phyloP scores from a whole-genome alignment of 1,140 invertebrate genomes.

The Cotesia vestalis region DNA sequence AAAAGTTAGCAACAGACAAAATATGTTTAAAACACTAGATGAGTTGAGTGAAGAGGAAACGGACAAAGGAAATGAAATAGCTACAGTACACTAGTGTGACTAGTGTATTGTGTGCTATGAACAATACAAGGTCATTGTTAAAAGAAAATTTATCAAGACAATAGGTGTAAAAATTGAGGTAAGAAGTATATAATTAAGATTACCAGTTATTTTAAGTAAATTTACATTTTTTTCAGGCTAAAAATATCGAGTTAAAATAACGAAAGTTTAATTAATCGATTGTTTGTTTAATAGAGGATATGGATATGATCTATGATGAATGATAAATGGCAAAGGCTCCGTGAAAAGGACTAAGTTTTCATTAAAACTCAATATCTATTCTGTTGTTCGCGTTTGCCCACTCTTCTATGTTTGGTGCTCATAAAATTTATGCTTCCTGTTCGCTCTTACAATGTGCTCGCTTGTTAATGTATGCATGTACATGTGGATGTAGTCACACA shows the following conservation, averaged over 20 bases:
- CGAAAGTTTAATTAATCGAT: no score
- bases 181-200: no score
- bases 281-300: no score
- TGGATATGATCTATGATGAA: no score
- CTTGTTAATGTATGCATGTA: slow-evolving; percentile 19
- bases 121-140: slow-evolving; percentile 15
- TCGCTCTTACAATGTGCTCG: slow-evolving; percentile 43
- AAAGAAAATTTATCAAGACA: slow-evolving; percentile 8
- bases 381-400: slow-evolving; percentile 1
- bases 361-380: not conserved
- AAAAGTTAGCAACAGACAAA: no score
- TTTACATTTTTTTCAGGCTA: no score
- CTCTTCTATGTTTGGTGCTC: slow-evolving; percentile 57
- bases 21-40: not conserved
- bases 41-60: slow-evolving; percentile 5
- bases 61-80: slow-evolving; percentile 11
- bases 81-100: not conserved
- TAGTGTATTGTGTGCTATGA: not conserved
- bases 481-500: slow-evolving; percentile 25
- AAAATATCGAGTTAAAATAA: no score
- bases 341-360: not conserved
- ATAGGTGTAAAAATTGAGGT: no score
- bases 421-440: slow-evolving; percentile 63
- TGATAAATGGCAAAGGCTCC: not conserved
- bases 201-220: no score